Conservation (phyloP, 1,140 invertebrate species). For the Amyelois transitella region DNA sequence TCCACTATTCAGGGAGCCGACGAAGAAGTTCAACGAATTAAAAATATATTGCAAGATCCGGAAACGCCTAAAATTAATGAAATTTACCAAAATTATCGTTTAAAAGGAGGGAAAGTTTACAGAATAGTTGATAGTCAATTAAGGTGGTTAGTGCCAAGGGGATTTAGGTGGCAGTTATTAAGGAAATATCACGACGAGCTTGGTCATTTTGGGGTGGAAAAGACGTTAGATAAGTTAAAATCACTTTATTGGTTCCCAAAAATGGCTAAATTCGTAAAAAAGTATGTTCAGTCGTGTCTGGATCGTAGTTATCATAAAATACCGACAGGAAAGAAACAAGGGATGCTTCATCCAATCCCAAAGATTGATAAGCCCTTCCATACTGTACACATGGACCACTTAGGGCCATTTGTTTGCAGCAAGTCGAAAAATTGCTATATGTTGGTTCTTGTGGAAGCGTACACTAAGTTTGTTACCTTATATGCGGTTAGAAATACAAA, state of each 20-base stretch:
- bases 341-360: not conserved
- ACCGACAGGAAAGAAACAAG: not conserved
- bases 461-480: no score
- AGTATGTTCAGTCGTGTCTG: not conserved
- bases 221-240: no score
- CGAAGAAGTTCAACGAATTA: constrained; percentile 1
- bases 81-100: not conserved
- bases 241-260: not conserved
- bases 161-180: not conserved
- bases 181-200: constrained; percentile 1
- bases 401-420: not conserved
- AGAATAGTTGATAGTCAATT: not conserved
- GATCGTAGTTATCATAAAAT: not conserved
- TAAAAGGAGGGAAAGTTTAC: not conserved
- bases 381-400: not conserved
- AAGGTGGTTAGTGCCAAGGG: not conserved
- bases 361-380: not conserved
- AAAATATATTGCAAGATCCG: not conserved
- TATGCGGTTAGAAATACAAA: no score
- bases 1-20: not conserved
- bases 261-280: not conserved
- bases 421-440: not conserved
- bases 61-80: not conserved
- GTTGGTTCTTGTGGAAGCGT: no score
- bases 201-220: not conserved